These are phyloP conservation scores for Hozukius guyotensis DNA, from an alignment of 2,797 vertebrate genomes.

Conservation along the genomic window DNA sequence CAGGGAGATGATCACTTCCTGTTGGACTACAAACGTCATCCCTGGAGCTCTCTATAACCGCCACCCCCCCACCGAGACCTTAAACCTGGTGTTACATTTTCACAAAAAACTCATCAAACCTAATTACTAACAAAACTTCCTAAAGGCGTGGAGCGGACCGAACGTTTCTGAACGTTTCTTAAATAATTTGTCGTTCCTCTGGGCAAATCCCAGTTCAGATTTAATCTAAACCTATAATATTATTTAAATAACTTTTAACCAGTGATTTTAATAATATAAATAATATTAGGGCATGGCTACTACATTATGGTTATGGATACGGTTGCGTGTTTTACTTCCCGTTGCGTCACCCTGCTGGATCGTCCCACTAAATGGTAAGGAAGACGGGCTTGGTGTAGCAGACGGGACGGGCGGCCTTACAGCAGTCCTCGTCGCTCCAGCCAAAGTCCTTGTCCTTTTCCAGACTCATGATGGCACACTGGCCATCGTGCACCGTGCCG, in stretches of 20 bases:
- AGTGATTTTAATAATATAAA: not conserved
- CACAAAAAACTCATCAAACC: no score
- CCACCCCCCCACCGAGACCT: no score
- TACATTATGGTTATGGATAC: not conserved
- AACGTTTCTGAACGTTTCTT: no score
- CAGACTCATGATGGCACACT: conserved; percentile 68
- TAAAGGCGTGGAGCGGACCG: no score
- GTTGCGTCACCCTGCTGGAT: not conserved
- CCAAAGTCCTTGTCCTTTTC: not conserved
- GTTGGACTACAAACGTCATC: no score
- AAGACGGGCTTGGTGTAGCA: conserved; percentile 46
- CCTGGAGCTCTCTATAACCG: no score
- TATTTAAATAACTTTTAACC: not conserved
- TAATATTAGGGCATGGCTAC: not conserved
- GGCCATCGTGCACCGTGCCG: not conserved
- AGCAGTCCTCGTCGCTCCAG: conserved; percentile 75
- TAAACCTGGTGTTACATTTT: no score
- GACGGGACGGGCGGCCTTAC: conserved; percentile 44
- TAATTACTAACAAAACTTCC: no score
- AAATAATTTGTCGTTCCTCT: not conserved
- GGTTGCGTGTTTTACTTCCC: not conserved
- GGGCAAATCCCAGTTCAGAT: not conserved
- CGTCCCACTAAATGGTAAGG: not conserved
- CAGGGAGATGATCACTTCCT: no score
- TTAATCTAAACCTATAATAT: not conserved